A percentile compares a stretch with the other conserved stretches of the same genome.
Evolutionary conservation across 1,140 invertebrate genomes (phyloP).

Genomic region (Bombus picipes): DNA sequence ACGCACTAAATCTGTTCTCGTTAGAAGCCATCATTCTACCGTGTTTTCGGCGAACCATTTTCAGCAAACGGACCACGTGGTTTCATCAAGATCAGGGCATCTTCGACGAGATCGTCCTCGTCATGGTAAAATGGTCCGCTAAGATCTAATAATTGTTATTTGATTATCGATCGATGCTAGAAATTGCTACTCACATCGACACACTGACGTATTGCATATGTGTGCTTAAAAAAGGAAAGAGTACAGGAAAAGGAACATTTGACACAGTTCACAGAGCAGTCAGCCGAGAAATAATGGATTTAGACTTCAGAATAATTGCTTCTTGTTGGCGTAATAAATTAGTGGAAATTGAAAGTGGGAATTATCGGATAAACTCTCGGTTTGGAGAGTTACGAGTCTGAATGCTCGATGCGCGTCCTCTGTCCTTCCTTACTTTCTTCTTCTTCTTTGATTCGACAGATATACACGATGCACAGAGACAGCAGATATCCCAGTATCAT

Average conservation of each 20-base stretch:
- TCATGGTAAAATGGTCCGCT: slow-evolving; percentile 1
- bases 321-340: background rate
- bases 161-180: slow-evolving; percentile 46
- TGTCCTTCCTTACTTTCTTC: background rate
- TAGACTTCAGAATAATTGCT: background rate
- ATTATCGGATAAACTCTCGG: slow-evolving; percentile 20
- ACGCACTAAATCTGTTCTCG: slow-evolving; percentile 38
- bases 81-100: background rate
- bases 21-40: slow-evolving; percentile 39
- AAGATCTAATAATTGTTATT: too few species aligned
- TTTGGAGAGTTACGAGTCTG: background rate
- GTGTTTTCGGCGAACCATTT: background rate
- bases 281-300: background rate
- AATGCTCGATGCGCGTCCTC: slow-evolving; percentile 7
- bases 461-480: slow-evolving; percentile 1
- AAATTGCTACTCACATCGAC: slow-evolving; percentile 31
- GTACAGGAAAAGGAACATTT: background rate
- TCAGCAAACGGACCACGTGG: background rate
- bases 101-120: background rate
- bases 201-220: background rate
- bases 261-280: background rate
- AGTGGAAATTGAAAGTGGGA: background rate
- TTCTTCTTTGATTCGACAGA: slow-evolving; percentile 3
- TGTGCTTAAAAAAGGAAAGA: background rate
- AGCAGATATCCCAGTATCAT: background rate